Conservation (phyloP, 53 echinoderm and acorn worm species). For the Stichopus horrens region DNA sequence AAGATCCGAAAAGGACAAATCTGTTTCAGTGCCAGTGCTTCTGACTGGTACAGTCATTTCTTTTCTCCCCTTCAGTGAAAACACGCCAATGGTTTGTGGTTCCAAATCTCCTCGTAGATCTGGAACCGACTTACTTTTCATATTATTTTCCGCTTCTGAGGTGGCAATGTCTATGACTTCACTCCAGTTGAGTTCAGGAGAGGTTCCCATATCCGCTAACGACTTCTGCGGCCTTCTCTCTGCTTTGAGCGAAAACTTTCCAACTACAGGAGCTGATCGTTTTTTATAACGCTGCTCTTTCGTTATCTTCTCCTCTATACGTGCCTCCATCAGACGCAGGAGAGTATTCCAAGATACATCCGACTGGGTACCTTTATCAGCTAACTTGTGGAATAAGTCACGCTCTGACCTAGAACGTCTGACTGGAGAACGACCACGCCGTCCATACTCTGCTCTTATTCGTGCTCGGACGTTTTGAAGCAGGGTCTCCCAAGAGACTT, state of each 20-base stretch:
- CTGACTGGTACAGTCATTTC: background rate
- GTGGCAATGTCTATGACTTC: slow-evolving; percentile 57
- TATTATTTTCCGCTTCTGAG: slow-evolving; percentile 52
- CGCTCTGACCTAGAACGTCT: background rate
- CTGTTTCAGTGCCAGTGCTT: slow-evolving; percentile 35
- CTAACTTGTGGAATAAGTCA: background rate
- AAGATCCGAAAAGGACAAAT: slow-evolving; percentile 31
- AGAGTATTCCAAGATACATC: slow-evolving; percentile 33
- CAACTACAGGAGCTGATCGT: slow-evolving; percentile 23
- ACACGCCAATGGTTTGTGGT: slow-evolving; percentile 31
- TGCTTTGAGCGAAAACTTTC: slow-evolving; percentile 30
- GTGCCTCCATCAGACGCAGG: slow-evolving; percentile 16
- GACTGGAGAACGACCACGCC: slow-evolving; percentile 7
- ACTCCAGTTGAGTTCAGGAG: slow-evolving; percentile 59
- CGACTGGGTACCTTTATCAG: slow-evolving; percentile 6
- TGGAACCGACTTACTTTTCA: slow-evolving; percentile 39
- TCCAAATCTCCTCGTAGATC: background rate
- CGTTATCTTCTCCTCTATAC: slow-evolving; percentile 13
- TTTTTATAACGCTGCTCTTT: slow-evolving; percentile 5
- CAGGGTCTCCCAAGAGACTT: slow-evolving; percentile 33
- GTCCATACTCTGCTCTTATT: slow-evolving; percentile 19
- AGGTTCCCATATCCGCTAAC: slow-evolving; percentile 42
- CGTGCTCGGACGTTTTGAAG: background rate
- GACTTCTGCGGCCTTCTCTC: slow-evolving; percentile 32
- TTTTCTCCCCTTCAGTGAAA: slow-evolving; percentile 24